A percentile compares a stretch with the other conserved stretches of the same genome.
Conservation (phyloP, 2,113 vertebrate genomes). For the Rhinolophus ferrumequinum region DNA sequence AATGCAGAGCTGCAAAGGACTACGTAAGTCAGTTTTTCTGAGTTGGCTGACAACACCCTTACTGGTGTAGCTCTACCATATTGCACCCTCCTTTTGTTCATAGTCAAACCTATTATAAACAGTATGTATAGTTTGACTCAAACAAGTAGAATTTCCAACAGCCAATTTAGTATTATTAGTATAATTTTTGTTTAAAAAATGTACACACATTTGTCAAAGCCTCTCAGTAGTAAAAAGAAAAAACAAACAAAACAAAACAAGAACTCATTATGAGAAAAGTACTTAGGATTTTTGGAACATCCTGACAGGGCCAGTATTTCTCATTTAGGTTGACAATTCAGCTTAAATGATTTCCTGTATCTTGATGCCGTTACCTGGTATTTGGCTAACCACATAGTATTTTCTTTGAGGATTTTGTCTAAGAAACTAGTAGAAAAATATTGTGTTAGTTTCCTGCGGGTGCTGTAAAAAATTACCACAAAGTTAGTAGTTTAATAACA, state of each 20-base stretch:
- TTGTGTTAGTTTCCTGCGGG: neutral
- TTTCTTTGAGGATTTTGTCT: conserved; percentile 32
- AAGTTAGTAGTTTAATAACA: neutral
- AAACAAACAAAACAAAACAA: neutral
- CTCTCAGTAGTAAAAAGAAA: neutral
- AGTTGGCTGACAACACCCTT: neutral
- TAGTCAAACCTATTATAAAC: neutral
- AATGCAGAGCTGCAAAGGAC: conserved; percentile 7
- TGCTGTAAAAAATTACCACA: neutral
- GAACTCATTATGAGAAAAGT: conserved; percentile 7
- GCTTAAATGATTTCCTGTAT: neutral
- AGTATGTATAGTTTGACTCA: neutral
- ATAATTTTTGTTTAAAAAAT: conserved; percentile 37
- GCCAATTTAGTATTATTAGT: conserved; percentile 29
- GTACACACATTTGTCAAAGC: neutral
- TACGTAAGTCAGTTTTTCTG: conserved; percentile 37
- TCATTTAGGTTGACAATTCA: conserved; percentile 10
- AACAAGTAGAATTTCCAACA: conserved; percentile 17
- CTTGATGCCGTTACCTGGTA: neutral
- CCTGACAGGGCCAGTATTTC: neutral
- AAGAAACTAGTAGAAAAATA: conserved; percentile 39
- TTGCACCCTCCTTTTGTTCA: conserved; percentile 4
- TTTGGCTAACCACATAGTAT: neutral
- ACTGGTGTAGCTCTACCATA: neutral
- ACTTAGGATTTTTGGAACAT: conserved; percentile 24